phyloP scores from a whole-genome alignment of 2,113 vertebrate species.

The Eidolon helvum region DNA sequence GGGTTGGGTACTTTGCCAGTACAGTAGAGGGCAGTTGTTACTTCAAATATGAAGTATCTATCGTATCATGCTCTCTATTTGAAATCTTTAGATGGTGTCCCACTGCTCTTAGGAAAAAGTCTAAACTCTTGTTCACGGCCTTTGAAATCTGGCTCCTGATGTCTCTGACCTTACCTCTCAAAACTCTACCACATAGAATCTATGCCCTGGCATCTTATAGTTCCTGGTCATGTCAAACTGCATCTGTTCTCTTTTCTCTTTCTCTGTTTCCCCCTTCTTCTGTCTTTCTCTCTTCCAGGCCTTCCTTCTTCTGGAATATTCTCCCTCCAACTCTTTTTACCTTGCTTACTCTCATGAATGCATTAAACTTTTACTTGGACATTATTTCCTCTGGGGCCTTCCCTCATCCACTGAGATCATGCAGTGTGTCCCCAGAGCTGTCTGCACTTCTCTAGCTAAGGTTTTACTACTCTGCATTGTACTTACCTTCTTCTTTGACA shows the following conservation, averaged over 20 bases:
- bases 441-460: neutral
- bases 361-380: neutral
- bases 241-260: neutral
- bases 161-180: neutral
- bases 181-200: neutral
- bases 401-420: neutral
- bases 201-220: neutral
- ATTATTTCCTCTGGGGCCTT: neutral
- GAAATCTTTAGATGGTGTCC: constrained; percentile 2
- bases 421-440: neutral
- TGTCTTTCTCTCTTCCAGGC: neutral
- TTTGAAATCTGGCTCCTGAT: neutral
- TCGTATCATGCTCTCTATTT: neutral
- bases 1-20: neutral
- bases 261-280: neutral
- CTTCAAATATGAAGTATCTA: constrained; percentile 6
- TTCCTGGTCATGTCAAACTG: neutral
- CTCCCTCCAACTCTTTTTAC: neutral
- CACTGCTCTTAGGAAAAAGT: neutral
- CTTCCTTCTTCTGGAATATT: neutral
- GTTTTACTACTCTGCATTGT: neutral
- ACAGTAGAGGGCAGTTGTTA: neutral
- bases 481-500: neutral
- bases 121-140: neutral
- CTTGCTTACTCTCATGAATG: neutral